Base-by-base conservation (phyloP, 2,888 invertebrate genomes). In the Phrixothrix hirtus region DNA sequence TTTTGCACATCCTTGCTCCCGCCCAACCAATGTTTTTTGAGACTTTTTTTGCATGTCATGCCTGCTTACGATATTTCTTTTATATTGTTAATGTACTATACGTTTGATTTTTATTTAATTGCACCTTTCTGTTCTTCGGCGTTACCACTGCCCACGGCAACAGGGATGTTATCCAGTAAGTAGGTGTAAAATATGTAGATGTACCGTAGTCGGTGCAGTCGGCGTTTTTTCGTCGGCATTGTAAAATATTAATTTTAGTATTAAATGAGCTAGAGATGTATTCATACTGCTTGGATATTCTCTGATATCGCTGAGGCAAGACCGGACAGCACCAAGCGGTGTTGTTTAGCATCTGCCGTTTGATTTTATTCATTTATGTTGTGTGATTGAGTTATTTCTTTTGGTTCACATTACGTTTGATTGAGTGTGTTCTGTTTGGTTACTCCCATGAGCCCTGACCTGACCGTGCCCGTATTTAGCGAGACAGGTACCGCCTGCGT, bases 401-500 rank as follows among this genome's bases (percentile, higher is more conserved):
- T 61, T 63, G 56, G 61, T 65, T 63, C 65, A 66, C 63, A 64
- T 71, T 70, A 61, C 62, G 64, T 72, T 68, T 73, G 67, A 68
- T 69, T 74, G 69, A 70, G 66, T 72, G 71, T 72, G 64, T 71
- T 69, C 64, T 69, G 60, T 79, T 79, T 76, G 73, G 77, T 81
- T 82, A 77, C 77, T 75, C 74, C 77, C 74, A 81, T 81, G 76
- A 74, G 80, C 80, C 81, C 82, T 83, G 83, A 84, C 83, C 83
- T 82, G 80, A 75, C 75, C 74, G 74, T 74, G 71, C 84, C 84
- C 84, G 83, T 86, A 83, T 85, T 82, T 88, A 95, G 95, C 90
- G 93, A 83, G 94, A 93, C 85, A 91, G 89, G 85, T 95, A 94
- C 83, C 90, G 91, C 77, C 88, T 96, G 81, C 89, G 89, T 82